Evolutionary conservation across 2,888 invertebrate genomes (phyloP).

Genomic region (Synanthedon formicaeformis): DNA sequence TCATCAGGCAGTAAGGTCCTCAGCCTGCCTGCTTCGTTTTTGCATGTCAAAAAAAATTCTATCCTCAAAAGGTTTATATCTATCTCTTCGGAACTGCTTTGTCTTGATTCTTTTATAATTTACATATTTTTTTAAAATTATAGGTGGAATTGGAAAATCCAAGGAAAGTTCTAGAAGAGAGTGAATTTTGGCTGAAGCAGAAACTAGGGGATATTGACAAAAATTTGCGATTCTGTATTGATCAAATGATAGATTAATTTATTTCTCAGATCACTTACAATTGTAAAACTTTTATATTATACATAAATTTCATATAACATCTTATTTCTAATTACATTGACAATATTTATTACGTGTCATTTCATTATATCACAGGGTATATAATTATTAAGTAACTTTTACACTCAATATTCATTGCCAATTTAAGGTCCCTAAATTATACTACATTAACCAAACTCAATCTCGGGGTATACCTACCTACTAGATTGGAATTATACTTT

Average conservation of each 20-base stretch:
- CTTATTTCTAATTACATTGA: constrained; percentile 14
- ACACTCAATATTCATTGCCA: constrained; percentile 8
- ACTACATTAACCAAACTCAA: too few species aligned
- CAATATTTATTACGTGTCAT: constrained; percentile 20
- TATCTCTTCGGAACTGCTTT: too few species aligned
- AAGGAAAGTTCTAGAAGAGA: constrained; percentile 32
- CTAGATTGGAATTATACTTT: too few species aligned
- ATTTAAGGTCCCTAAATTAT: too few species aligned
- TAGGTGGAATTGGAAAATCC: constrained; percentile 34
- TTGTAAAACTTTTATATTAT: not conserved
- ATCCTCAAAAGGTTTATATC: too few species aligned
- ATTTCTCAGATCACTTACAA: constrained; percentile 9
- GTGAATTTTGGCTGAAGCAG: constrained; percentile 38
- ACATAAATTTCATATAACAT: not conserved
- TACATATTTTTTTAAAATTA: constrained; percentile 2
- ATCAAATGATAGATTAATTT: constrained; percentile 33
- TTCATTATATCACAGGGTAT: constrained; percentile 23
- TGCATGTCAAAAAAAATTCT: too few species aligned
- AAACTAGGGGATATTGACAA: constrained; percentile 43
- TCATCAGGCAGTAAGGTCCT: too few species aligned
- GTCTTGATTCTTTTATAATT: not conserved
- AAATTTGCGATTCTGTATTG: constrained; percentile 43
- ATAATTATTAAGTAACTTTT: constrained; percentile 14
- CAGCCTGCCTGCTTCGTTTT: too few species aligned
- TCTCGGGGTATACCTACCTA: too few species aligned